Conservation (phyloP, 2,797 vertebrate genomes). For the Mergus octosetaceus region DNA sequence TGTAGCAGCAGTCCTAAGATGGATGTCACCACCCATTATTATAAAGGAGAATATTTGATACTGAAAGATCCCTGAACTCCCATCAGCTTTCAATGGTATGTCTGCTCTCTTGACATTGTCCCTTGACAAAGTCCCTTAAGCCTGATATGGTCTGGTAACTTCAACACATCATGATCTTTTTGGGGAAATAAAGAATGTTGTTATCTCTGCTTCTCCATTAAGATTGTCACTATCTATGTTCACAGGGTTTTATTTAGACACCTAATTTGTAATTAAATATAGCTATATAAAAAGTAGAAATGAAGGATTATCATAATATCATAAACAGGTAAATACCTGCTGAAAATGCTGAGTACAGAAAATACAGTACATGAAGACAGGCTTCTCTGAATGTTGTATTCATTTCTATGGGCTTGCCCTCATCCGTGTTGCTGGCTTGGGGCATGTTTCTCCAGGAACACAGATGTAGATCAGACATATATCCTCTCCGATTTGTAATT, state of each 20-base stretch:
- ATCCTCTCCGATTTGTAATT: background rate
- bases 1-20: slow-evolving; percentile 64
- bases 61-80: slow-evolving; percentile 63
- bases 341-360: background rate
- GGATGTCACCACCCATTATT: slow-evolving; percentile 66
- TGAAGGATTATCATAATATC: background rate
- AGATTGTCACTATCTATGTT: slow-evolving; percentile 41
- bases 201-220: slow-evolving; percentile 44
- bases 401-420: background rate
- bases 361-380: background rate
- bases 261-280: slow-evolving; percentile 3
- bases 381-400: background rate
- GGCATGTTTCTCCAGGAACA: background rate
- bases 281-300: slow-evolving; percentile 8
- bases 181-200: slow-evolving; percentile 42
- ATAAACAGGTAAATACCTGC: background rate
- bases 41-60: slow-evolving; percentile 71
- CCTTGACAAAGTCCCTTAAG: slow-evolving; percentile 57
- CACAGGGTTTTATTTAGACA: slow-evolving; percentile 6
- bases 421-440: background rate
- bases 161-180: slow-evolving; percentile 53
- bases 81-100: slow-evolving; percentile 68
- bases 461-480: background rate
- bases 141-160: slow-evolving; percentile 72
- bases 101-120: slow-evolving; percentile 72